phyloP scores from a whole-genome alignment of 2,113 vertebrate genomes.

The Toxotes jaculatrix region DNA sequence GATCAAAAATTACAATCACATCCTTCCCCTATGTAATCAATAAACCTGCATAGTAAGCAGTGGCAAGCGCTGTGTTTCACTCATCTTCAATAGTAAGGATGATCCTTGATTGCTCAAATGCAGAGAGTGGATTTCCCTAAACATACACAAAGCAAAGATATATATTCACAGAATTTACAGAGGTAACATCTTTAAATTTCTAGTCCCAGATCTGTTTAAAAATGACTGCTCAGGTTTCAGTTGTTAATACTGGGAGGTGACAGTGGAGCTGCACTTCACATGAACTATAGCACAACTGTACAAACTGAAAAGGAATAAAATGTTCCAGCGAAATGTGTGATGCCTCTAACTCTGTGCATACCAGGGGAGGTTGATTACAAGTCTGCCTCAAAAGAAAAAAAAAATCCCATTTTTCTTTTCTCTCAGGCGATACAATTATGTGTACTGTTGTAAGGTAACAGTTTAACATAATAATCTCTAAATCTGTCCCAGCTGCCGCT shows the following conservation, averaged over 20 bases:
- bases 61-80: not conserved
- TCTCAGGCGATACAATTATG: slow-evolving; percentile 38
- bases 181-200: not conserved
- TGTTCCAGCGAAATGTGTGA: not conserved
- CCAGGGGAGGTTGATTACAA: not conserved
- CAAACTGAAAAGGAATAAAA: slow-evolving; percentile 5
- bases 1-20: not conserved
- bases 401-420: not conserved
- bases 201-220: not conserved
- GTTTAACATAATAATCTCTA: slow-evolving; percentile 50
- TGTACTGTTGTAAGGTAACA: slow-evolving; percentile 26
- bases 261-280: not conserved
- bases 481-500: slow-evolving; percentile 39
- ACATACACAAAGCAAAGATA: not conserved
- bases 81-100: not conserved
- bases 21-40: not conserved
- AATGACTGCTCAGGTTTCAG: not conserved
- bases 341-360: not conserved
- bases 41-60: not conserved
- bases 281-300: not conserved
- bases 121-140: not conserved
- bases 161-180: not conserved
- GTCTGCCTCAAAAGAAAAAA: not conserved
- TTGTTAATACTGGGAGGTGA: not conserved
- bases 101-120: not conserved